Conservation (phyloP, 2,888 invertebrate genomes). For the Drosophila seclusa region DNA sequence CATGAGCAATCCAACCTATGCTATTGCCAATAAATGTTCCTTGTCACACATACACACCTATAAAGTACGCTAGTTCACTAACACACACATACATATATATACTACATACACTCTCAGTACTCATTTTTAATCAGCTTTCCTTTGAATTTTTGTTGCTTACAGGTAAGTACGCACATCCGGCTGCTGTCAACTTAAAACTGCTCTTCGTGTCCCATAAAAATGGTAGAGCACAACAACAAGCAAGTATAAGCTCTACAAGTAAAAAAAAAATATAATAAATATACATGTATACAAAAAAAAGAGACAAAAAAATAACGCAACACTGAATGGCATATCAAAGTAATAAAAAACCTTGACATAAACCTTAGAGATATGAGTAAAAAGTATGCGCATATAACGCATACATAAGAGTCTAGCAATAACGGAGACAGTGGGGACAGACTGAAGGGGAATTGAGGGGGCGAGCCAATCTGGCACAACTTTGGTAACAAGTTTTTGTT, state of each 20-base stretch:
- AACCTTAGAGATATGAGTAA: slow-evolving; percentile 76
- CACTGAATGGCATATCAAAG: slow-evolving; percentile 49
- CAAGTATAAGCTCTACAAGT: slow-evolving; percentile 53
- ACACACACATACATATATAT: background rate
- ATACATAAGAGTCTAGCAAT: slow-evolving; percentile 70
- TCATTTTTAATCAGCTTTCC: slow-evolving; percentile 71
- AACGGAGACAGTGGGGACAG: slow-evolving; percentile 38
- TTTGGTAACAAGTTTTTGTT: slow-evolving; percentile 77
- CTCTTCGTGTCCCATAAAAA: slow-evolving; percentile 57
- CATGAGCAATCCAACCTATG: slow-evolving; percentile 55
- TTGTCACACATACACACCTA: slow-evolving; percentile 3
- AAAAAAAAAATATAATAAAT: slow-evolving; percentile 18
- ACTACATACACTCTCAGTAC: slow-evolving; percentile 13
- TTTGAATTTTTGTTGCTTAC: slow-evolving; percentile 62
- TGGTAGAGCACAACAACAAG: slow-evolving; percentile 3
- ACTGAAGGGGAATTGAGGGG: background rate
- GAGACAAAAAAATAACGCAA: slow-evolving; percentile 19
- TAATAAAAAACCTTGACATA: slow-evolving; percentile 75
- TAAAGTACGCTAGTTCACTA: background rate
- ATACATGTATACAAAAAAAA: background rate
- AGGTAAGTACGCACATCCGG: slow-evolving; percentile 70
- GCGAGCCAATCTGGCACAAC: slow-evolving; percentile 70
- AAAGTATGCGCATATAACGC: slow-evolving; percentile 64
- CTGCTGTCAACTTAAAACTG: slow-evolving; percentile 70
- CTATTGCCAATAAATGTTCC: slow-evolving; percentile 66